phyloP scores from a whole-genome alignment of 2,797 vertebrate genomes.

The Malacoctenus gilli region DNA sequence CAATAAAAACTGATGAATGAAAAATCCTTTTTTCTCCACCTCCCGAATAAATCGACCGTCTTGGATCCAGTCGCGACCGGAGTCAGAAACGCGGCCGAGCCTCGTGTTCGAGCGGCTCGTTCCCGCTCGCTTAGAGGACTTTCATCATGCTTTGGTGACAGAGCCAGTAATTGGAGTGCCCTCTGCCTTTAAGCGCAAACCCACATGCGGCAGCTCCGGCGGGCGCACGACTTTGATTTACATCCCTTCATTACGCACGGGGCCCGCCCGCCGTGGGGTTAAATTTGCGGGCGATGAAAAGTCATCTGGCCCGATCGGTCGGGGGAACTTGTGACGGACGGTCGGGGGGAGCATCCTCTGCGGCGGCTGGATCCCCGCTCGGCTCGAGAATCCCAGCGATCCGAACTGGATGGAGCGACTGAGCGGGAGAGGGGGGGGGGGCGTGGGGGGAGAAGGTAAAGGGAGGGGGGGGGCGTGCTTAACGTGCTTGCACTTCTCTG shows the following conservation, averaged over 20 bases:
- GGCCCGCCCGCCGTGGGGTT: constrained; percentile 34
- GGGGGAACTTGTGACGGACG: constrained; percentile 55
- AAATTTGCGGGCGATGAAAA: constrained; percentile 57
- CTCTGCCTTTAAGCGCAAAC: constrained; percentile 59
- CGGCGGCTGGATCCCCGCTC: constrained; percentile 23
- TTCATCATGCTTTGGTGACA: constrained; percentile 49
- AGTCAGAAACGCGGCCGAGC: constrained; percentile 19
- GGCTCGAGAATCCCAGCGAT: constrained; percentile 61
- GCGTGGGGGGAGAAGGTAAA: constrained; percentile 41
- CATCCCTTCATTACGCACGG: constrained; percentile 51
- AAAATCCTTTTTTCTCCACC: constrained; percentile 21
- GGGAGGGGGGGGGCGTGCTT: constrained; percentile 22
- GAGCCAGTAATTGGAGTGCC: constrained; percentile 58
- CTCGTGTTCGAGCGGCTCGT: constrained; percentile 30
- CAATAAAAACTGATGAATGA: constrained; percentile 28
- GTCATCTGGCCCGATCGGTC: constrained; percentile 52
- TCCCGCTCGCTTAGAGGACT: constrained; percentile 41
- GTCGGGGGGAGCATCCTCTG: constrained; percentile 42
- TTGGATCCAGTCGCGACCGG: constrained; percentile 23
- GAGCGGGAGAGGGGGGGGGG: constrained; percentile 46
- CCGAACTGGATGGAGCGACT: constrained; percentile 43
- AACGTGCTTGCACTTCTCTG: constrained; percentile 24
- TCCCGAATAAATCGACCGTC: constrained; percentile 34
- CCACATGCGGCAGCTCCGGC: constrained; percentile 57
- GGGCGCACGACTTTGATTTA: constrained; percentile 60